phyloP scores from a whole-genome alignment of 2,113 vertebrate species.

The Grus americana region DNA sequence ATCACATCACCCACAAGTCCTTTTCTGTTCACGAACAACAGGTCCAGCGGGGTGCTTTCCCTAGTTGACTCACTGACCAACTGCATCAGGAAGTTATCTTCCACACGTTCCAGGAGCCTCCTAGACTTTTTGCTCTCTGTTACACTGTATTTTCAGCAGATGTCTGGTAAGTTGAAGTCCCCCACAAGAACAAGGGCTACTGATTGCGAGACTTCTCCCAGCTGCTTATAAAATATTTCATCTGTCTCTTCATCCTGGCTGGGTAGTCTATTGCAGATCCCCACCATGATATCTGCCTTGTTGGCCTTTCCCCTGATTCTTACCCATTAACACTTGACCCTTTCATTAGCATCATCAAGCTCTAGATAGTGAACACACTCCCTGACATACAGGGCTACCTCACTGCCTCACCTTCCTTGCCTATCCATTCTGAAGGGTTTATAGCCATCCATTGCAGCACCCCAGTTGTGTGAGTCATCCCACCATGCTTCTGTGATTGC shows the following conservation, averaged over 20 bases:
- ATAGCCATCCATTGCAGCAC: neutral
- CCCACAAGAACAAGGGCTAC: neutral
- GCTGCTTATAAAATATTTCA: neutral
- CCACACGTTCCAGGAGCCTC: neutral
- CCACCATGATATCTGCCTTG: too few species aligned
- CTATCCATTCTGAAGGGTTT: neutral
- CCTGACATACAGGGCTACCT: too few species aligned
- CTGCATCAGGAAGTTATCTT: neutral
- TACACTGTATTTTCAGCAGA: neutral
- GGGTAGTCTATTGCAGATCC: neutral
- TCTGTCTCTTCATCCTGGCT: neutral
- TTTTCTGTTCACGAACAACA: too few species aligned
- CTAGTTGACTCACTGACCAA: neutral
- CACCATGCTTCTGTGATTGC: neutral
- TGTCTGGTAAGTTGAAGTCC: neutral
- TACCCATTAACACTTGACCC: too few species aligned
- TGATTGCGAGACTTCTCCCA: neutral
- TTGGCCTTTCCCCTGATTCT: too few species aligned
- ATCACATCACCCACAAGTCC: too few species aligned
- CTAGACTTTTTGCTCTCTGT: neutral
- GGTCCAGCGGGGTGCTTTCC: rapidly evolving
- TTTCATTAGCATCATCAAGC: too few species aligned
- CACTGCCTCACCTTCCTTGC: neutral
- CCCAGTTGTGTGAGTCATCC: neutral
- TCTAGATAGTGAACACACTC: too few species aligned